Percentiles rank a stretch among this genome's conserved stretches.
These are phyloP conservation scores for Drosophila lacicola DNA, from an alignment of 2,888 invertebrate species.

Conservation along the genomic window DNA sequence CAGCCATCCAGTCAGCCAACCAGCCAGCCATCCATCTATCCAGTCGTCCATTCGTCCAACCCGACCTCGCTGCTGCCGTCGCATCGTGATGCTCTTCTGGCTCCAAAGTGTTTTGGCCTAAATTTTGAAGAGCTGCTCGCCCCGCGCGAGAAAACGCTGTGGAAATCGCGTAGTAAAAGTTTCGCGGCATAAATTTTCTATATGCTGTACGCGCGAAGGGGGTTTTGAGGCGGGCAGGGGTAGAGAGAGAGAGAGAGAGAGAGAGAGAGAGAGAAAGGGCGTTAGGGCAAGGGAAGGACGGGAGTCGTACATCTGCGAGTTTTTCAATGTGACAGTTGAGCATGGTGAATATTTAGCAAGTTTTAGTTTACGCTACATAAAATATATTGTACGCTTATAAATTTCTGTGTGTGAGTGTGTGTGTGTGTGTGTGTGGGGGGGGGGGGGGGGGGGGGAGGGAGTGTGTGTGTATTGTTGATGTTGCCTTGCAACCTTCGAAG, in stretches of 20 bases:
- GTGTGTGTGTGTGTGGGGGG: neutral
- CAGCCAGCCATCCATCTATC: constrained; percentile 5
- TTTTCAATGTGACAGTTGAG: constrained; percentile 71
- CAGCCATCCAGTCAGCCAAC: constrained; percentile 2
- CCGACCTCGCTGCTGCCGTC: constrained; percentile 27
- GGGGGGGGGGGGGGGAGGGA: neutral
- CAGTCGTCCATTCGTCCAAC: constrained; percentile 2
- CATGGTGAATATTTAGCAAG: constrained; percentile 61
- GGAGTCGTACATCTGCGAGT: constrained; percentile 31
- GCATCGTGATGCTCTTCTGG: constrained; percentile 47
- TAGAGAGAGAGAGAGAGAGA: constrained; percentile 8
- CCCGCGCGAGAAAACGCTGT: constrained; percentile 18
- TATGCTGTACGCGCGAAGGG: constrained; percentile 5
- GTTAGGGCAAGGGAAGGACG: neutral
- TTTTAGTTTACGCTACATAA: constrained; percentile 66
- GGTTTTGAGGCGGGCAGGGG: neutral
- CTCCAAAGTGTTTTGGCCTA: constrained; percentile 78
- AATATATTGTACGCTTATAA: constrained; percentile 53
- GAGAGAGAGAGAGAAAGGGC: neutral
- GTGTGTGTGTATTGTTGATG: constrained; percentile 5
- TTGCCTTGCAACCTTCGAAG: constrained; percentile 48
- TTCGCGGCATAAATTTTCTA: constrained; percentile 68
- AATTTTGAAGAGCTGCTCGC: constrained; percentile 66
- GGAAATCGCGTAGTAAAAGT: constrained; percentile 51
- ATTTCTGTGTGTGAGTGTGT: constrained; percentile 1